Percentiles rank a stretch among this genome's conserved stretches.
phyloP scores from a whole-genome alignment of 1,140 invertebrate genomes.

The Andrena cerasifolii region DNA sequence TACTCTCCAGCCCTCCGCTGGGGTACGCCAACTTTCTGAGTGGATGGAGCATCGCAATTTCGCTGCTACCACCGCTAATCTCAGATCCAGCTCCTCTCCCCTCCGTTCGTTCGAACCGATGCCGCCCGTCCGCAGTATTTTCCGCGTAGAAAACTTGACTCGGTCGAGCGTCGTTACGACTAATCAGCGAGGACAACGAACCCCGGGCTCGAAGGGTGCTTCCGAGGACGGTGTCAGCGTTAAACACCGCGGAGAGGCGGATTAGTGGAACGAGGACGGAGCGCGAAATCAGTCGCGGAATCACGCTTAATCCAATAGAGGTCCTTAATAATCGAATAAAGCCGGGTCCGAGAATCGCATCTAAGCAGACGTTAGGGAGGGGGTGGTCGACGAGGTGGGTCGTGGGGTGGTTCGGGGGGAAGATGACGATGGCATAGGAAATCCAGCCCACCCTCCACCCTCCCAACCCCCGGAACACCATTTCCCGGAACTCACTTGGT shows the following conservation, averaged over 20 bases:
- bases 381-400: background rate
- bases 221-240: slow-evolving; percentile 42
- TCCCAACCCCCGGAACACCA: slow-evolving; percentile 55
- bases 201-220: slow-evolving; percentile 25
- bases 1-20: slow-evolving; percentile 1
- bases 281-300: slow-evolving; percentile 77
- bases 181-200: slow-evolving; percentile 52
- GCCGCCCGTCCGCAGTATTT: slow-evolving; percentile 24
- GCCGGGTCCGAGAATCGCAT: slow-evolving; percentile 72
- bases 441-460: slow-evolving; percentile 56
- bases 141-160: slow-evolving; percentile 52
- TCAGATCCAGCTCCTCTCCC: slow-evolving; percentile 53
- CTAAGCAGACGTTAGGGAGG: slow-evolving; percentile 72
- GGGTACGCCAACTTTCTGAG: background rate
- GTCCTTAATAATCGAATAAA: slow-evolving; percentile 82
- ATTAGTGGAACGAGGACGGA: slow-evolving; percentile 51
- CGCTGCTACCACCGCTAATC: slow-evolving; percentile 35
- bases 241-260: slow-evolving; percentile 50
- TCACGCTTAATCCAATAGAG: slow-evolving; percentile 80
- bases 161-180: slow-evolving; percentile 42
- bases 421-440: slow-evolving; percentile 65
- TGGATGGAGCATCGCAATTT: slow-evolving; percentile 36
- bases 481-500: slow-evolving; percentile 72
- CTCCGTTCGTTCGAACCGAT: background rate
- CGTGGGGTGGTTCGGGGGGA: slow-evolving; percentile 50